Conservation (phyloP, 2,888 invertebrate genomes). For the Pachycephus smyrnensis region DNA sequence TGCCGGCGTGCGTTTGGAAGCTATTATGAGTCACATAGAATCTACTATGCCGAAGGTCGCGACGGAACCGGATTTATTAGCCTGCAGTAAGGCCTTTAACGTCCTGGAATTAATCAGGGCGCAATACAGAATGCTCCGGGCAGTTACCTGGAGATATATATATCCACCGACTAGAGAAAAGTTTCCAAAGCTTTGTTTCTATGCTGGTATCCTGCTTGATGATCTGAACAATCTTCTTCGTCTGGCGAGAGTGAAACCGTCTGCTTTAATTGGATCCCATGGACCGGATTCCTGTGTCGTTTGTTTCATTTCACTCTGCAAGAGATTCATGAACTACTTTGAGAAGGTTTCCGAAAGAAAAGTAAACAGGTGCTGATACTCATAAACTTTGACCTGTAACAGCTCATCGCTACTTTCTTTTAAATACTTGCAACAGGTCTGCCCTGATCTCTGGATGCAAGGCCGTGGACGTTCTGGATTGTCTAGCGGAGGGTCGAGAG, state of each 20-base stretch:
- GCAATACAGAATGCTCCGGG: constrained; percentile 58
- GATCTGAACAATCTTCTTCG: constrained; percentile 47
- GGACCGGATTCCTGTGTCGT: constrained; percentile 31
- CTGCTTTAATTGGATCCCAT: constrained; percentile 26
- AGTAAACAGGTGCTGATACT: constrained; percentile 52
- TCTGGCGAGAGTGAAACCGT: constrained; percentile 33
- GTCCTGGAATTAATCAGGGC: constrained; percentile 49
- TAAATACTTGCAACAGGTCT: constrained; percentile 40
- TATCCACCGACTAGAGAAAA: constrained; percentile 50
- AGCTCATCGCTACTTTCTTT: background rate
- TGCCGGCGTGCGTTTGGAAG: constrained; percentile 46
- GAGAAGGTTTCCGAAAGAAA: constrained; percentile 60
- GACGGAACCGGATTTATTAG: constrained; percentile 34
- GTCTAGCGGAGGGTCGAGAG: constrained; percentile 57
- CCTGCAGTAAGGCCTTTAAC: constrained; percentile 42
- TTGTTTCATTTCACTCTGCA: constrained; percentile 48
- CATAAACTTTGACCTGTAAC: background rate
- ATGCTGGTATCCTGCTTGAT: constrained; percentile 58
- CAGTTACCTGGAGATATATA: constrained; percentile 63
- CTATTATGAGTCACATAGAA: constrained; percentile 37
- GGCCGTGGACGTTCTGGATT: constrained; percentile 58
- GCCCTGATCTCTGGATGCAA: constrained; percentile 60
- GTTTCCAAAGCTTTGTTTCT: constrained; percentile 53
- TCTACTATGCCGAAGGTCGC: constrained; percentile 25
- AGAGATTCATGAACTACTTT: constrained; percentile 62